Percentiles rank a stretch among this genome's conserved stretches.
These are phyloP conservation scores for Asteroscopus sphinx DNA, from an alignment of 2,888 invertebrate genomes.

Conservation along the genomic window DNA sequence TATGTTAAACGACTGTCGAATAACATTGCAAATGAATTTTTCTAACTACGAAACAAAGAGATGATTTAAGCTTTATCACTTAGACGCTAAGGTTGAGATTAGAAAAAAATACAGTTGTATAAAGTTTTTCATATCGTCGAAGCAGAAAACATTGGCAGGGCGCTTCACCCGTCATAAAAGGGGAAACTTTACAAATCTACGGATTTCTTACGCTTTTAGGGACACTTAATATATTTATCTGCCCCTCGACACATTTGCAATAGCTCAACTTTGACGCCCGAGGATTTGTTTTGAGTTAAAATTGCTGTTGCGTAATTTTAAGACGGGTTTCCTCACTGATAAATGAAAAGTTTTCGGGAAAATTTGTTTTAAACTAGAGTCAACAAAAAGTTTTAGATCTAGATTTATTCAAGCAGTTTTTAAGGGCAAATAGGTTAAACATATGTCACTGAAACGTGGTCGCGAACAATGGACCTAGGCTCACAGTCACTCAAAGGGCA, in stretches of 20 bases:
- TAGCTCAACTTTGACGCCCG: constrained; percentile 79
- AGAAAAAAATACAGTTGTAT: constrained; percentile 47
- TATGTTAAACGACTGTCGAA: constrained; percentile 82
- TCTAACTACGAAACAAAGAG: constrained; percentile 49
- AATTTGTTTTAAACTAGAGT: not conserved
- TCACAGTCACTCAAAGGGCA: no score
- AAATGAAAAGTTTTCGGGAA: constrained; percentile 36
- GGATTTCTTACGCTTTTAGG: constrained; percentile 88
- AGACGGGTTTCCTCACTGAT: constrained; percentile 42
- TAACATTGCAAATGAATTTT: constrained; percentile 82
- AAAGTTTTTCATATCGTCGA: constrained; percentile 86
- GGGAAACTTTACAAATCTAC: constrained; percentile 88
- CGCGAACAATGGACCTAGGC: no score
- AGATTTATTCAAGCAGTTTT: no score
- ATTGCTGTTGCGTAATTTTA: constrained; percentile 70
- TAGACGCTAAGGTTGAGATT: constrained; percentile 60
- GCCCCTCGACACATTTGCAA: constrained; percentile 87
- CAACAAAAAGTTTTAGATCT: no score
- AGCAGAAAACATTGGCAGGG: constrained; percentile 84
- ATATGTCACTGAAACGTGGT: no score
- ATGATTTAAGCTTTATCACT: constrained; percentile 58
- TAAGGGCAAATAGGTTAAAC: no score
- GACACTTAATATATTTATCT: constrained; percentile 88
- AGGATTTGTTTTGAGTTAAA: constrained; percentile 78
- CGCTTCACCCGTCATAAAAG: constrained; percentile 86